These are phyloP conservation scores for Patella depressa DNA, from an alignment of 2,888 invertebrate genomes.

Conservation along the genomic window DNA sequence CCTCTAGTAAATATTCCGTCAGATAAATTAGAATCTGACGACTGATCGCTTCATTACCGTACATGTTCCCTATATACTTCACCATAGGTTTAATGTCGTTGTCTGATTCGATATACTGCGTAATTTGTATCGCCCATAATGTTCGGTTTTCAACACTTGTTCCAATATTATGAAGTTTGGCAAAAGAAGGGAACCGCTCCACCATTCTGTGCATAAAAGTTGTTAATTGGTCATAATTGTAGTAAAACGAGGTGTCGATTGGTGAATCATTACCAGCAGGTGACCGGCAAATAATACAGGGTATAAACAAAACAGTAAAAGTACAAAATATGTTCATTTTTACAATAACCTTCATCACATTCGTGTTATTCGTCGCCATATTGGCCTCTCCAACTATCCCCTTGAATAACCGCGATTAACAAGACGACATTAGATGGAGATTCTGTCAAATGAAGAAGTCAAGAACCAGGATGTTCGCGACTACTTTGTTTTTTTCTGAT, in stretches of 20 bases:
- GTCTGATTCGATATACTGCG: slow-evolving; percentile 50
- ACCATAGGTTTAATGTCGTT: slow-evolving; percentile 66
- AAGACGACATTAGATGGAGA: not conserved
- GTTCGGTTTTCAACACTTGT: slow-evolving; percentile 53
- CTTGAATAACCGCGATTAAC: not conserved
- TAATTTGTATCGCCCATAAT: slow-evolving; percentile 63
- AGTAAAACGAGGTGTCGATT: slow-evolving; percentile 56
- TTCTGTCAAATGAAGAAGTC: not conserved
- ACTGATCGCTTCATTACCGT: slow-evolving; percentile 80
- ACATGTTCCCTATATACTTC: slow-evolving; percentile 65
- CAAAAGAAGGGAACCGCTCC: slow-evolving; percentile 47
- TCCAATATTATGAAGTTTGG: slow-evolving; percentile 62
- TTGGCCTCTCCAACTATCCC: slow-evolving; percentile 32
- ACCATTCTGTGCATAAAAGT: slow-evolving; percentile 48
- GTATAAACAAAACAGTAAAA: not conserved
- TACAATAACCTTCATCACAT: not conserved
- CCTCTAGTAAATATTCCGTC: slow-evolving; percentile 58
- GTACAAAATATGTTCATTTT: slow-evolving; percentile 1
- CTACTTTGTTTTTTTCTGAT: no score
- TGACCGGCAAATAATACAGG: not conserved
- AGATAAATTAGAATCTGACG: slow-evolving; percentile 84
- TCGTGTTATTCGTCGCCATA: slow-evolving; percentile 24
- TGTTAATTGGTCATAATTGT: slow-evolving; percentile 54
- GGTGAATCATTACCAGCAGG: slow-evolving; percentile 12
- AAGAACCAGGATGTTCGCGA: no score